phyloP scores from a whole-genome alignment of 2,888 invertebrate species.

The Zhuqinia jingwanae region DNA sequence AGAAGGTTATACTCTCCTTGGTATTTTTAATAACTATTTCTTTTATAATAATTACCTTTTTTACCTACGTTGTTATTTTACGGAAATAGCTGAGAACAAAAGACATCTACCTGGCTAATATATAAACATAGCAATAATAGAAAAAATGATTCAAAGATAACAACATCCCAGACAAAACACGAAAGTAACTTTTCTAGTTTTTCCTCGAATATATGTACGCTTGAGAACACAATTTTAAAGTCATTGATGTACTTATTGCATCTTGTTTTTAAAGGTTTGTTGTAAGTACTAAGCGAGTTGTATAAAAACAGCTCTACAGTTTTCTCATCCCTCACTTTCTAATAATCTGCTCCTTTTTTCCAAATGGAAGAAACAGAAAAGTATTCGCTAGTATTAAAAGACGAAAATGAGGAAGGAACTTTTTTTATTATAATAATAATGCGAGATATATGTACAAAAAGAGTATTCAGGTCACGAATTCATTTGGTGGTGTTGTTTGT shows the following conservation, averaged over 20 bases:
- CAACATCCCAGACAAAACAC: background rate
- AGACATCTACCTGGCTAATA: background rate
- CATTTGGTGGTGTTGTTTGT: background rate
- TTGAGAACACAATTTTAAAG: background rate
- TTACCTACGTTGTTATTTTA: too few species aligned
- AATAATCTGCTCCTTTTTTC: constrained; percentile 15
- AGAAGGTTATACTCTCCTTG: too few species aligned
- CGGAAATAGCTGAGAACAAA: background rate
- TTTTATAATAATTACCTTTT: too few species aligned
- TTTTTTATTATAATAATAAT: constrained; percentile 11
- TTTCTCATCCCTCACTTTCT: background rate
- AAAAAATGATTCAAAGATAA: constrained; percentile 1
- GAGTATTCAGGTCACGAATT: constrained; percentile 62
- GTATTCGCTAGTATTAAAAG: constrained; percentile 12
- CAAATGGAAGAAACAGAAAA: constrained; percentile 44
- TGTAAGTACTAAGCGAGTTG: background rate
- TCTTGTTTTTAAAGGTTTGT: constrained; percentile 20
- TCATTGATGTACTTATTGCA: constrained; percentile 25
- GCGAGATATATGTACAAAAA: background rate
- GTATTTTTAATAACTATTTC: too few species aligned
- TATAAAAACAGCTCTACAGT: background rate
- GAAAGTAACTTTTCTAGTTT: constrained; percentile 36
- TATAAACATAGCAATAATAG: background rate
- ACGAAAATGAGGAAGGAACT: constrained; percentile 35
- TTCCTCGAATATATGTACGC: constrained; percentile 10